Evolutionary conservation across 1,140 invertebrate genomes (phyloP).

Genomic region (Dendroctonus ponderosae): DNA sequence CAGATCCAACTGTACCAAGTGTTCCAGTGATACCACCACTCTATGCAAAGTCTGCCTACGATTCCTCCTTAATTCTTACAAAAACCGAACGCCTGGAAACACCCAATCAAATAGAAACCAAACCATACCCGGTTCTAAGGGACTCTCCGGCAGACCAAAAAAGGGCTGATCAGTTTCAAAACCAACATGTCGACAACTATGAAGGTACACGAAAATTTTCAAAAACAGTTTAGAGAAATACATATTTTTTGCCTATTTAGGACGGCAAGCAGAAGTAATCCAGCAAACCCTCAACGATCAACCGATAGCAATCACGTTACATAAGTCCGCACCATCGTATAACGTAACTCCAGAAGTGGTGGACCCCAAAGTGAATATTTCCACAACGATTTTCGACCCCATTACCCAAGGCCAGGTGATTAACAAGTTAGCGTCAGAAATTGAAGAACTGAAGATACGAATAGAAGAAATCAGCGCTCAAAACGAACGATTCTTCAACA

Average conservation of each 20-base stretch:
- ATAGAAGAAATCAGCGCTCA: slow-evolving; percentile 44
- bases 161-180: slow-evolving; percentile 14
- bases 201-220: slow-evolving; percentile 6
- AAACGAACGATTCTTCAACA: slow-evolving; percentile 44
- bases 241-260: slow-evolving; percentile 6
- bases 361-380: slow-evolving; percentile 10
- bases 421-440: slow-evolving; percentile 45
- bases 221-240: not conserved
- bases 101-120: slow-evolving; percentile 28
- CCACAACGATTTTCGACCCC: slow-evolving; percentile 24
- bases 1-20: slow-evolving; percentile 14
- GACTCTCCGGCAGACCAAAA: slow-evolving; percentile 5
- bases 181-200: slow-evolving; percentile 14
- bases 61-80: slow-evolving; percentile 1
- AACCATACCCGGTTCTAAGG: slow-evolving; percentile 13
- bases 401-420: slow-evolving; percentile 43
- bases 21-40: slow-evolving; percentile 12
- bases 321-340: not conserved
- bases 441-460: slow-evolving; percentile 43
- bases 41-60: slow-evolving; percentile 14
- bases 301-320: slow-evolving; percentile 8
- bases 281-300: slow-evolving; percentile 19
- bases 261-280: slow-evolving; percentile 4
- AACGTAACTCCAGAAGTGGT: slow-evolving; percentile 8
- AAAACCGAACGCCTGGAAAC: slow-evolving; percentile 13